Base-by-base conservation (phyloP, 2,797 vertebrate species). In the Phataginus tetradactyla region DNA sequence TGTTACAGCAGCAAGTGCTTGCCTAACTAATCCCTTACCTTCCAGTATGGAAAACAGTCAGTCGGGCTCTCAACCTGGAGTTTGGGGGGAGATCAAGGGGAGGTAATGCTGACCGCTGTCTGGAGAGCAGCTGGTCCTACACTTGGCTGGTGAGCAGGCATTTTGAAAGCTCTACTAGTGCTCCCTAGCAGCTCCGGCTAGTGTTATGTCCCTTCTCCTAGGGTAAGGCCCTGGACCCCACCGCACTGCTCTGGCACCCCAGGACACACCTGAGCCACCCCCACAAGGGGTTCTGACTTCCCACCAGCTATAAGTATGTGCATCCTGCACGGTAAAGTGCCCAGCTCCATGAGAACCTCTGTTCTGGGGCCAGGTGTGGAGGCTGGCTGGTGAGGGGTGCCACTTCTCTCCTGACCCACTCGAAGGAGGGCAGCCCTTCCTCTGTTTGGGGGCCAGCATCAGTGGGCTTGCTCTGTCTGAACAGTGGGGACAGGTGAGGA, bases 331-430 rank as follows among this genome's bases (percentile, higher is more conserved):
- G 0, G 25, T 37, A 34, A 45, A 66, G 88, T 25, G 39, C 55
- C 1, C 21, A 61, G 57, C 27, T 29, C 25, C 0, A 0, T 23
- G 13, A 72, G 39, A 61, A 66, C 27, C 55, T 68, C 53, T 15
- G 1, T 29, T 18, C 51, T 14, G 10, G 45, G 42, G 42, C 7
- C 17, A 3, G 25, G 32, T 0, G 0, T 18, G n/a, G 23, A 34
- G 20, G n/a, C 4, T 8, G 27, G 29, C n/a, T 3, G 39, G 39
- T 13, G 59, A 25, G 10, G 10, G 32, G 32, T 2, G 5, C 39
- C 45, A 34, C 27, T 23, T 13, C 29, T 88, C 23, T 64, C 27
- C 34, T 39, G 27, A 34, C 25, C n/a, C 25, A 68, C 34, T 32
- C 32, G 13, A 63, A 77, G 45, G 69, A 49, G 8, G 37, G 15